Base-by-base conservation (phyloP, 2,888 invertebrate genomes). In the Sphecodes monilicornis region DNA sequence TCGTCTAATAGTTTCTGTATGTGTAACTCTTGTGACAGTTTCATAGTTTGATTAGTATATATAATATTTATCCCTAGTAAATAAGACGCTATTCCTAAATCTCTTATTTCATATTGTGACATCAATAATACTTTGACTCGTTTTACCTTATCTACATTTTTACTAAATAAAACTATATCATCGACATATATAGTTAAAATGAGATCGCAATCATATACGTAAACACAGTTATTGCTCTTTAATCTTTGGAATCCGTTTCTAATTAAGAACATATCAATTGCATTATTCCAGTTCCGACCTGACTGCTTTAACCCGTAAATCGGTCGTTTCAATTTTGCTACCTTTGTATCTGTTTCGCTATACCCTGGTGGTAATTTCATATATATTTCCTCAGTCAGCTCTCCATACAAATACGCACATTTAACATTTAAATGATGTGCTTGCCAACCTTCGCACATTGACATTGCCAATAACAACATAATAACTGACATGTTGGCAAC, bases 1-100 rank as follows among this genome's bases (percentile, higher is more conserved):
- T 66, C 69, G 5, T 69, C 22, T 46, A 68, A 18, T 4, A 76
- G 13, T 4, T 76, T 68, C 6, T 68, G 26, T 68, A 76, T 50
- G n/a, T 68, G n/a, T 22, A 26, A 22, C 4, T 36, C 36, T 43
- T 70, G 41, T 8, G n/a, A 36, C 3, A 36, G 36, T 36, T 36
- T 8, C n/a, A 68, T 68, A n/a, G 39, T 39, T 5, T 41, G 10
- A n/a, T 18, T n/a, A 10, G 41, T n/a, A 22, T n/a, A n/a, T 22
- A 1, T 57, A n/a, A 57, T n/a, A 26, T 11, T 54, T 22, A 22
- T 54, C 18, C 54, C 54, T 54, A 54, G n/a, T 54, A 54, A 22
- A 1, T 22, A 54, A 22, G 54, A 54, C n/a, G n/a, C 54, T 22
- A 22, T 18, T 22, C 54, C 54, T 54, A 54, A 22, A 3, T 54